These are phyloP conservation scores for Blastobasis lacticolella DNA, from an alignment of 2,888 invertebrate genomes.

Conservation along the genomic window DNA sequence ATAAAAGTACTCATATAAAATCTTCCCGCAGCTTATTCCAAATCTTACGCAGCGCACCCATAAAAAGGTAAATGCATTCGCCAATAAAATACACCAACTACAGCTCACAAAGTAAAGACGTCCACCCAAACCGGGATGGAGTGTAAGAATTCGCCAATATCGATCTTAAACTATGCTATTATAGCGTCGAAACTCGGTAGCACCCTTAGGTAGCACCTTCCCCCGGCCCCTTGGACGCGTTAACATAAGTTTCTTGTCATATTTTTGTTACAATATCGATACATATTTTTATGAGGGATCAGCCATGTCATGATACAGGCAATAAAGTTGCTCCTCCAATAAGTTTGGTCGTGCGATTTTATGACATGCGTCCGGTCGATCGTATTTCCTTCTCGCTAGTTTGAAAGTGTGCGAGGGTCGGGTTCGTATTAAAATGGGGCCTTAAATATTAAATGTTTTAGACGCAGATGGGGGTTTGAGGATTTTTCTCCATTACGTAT, in stretches of 20 bases:
- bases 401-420: conserved; percentile 4
- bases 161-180: neutral
- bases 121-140: neutral
- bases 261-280: conserved; percentile 59
- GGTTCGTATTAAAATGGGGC: conserved; percentile 2
- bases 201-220: neutral
- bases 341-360: conserved; percentile 58
- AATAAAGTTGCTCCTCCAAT: conserved; percentile 62
- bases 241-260: conserved; percentile 35
- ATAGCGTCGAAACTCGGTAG: neutral
- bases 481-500: too few relatives aligned
- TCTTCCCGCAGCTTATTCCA: too few relatives aligned
- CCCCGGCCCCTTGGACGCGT: conserved; percentile 8
- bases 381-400: conserved; percentile 25
- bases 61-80: neutral
- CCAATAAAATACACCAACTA: neutral
- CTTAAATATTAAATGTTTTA: neutral
- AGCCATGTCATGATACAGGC: conserved; percentile 59
- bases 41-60: neutral
- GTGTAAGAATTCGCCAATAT: neutral
- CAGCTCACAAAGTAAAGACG: conserved; percentile 3
- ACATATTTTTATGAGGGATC: conserved; percentile 68
- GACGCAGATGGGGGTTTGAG: too few relatives aligned
- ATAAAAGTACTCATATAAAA: too few relatives aligned
- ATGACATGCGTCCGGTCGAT: conserved; percentile 49